Evolutionary conservation across 2,888 invertebrate species (phyloP).

Genomic region (Entomobrya proxima): DNA sequence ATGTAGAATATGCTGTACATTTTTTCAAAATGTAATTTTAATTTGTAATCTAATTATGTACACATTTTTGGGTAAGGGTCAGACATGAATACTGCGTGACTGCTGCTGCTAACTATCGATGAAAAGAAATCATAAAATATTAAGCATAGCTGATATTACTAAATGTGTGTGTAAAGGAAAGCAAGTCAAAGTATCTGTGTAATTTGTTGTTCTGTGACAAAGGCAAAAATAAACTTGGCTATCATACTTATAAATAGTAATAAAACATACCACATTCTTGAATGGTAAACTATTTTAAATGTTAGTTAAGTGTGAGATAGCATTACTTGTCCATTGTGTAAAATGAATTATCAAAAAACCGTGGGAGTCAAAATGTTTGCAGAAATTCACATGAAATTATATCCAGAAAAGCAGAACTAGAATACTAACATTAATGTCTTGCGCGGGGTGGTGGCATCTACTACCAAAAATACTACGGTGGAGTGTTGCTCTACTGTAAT

Average conservation of each 20-base stretch:
- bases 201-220: slow-evolving; percentile 1
- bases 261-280: neutral
- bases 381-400: slow-evolving; percentile 65
- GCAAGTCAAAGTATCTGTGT: neutral
- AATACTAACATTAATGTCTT: neutral
- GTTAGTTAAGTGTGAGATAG: neutral
- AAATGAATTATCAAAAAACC: slow-evolving; percentile 26
- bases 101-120: slow-evolving; percentile 10
- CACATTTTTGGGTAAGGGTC: neutral
- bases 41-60: slow-evolving; percentile 59
- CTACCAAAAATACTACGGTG: neutral
- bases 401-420: neutral
- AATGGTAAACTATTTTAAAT: slow-evolving; percentile 8
- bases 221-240: neutral
- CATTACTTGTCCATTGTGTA: slow-evolving; percentile 7
- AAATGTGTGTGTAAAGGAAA: neutral
- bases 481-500: slow-evolving; percentile 19
- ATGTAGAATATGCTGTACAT: slow-evolving; percentile 54
- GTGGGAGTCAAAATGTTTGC: slow-evolving; percentile 49
- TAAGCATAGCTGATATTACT: too few species aligned
- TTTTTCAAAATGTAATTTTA: slow-evolving; percentile 63
- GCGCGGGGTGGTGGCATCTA: slow-evolving; percentile 5
- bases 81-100: slow-evolving; percentile 7
- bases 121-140: neutral
- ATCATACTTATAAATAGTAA: neutral